phyloP scores from a whole-genome alignment of 1,140 invertebrate species.

The Drosophila ananassae region DNA sequence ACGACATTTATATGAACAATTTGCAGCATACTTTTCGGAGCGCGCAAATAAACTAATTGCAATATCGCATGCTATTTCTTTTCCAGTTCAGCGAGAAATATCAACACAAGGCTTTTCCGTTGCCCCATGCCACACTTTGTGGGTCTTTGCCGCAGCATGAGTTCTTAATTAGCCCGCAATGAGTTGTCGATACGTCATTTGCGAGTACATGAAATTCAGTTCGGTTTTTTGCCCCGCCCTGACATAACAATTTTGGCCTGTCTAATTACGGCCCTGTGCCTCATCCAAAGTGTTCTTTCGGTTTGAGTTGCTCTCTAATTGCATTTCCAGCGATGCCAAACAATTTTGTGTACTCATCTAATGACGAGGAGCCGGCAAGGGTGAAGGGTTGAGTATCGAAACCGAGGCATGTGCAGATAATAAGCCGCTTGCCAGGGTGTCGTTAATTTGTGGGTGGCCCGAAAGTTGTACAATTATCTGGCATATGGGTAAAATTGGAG shows the following conservation, averaged over 20 bases:
- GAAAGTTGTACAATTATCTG: constrained; percentile 61
- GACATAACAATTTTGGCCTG: constrained; percentile 64
- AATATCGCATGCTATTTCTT: constrained; percentile 22
- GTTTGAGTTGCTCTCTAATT: constrained; percentile 62
- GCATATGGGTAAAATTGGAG: constrained; percentile 67
- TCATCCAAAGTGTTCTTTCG: constrained; percentile 23
- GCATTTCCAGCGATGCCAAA: constrained; percentile 61
- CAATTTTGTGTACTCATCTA: constrained; percentile 63
- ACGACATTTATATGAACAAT: background rate
- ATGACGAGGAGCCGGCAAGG: constrained; percentile 21
- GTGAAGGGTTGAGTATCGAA: constrained; percentile 7
- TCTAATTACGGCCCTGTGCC: constrained; percentile 50
- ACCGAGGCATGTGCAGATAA: constrained; percentile 51
- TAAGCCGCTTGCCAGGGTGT: constrained; percentile 60
- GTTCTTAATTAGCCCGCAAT: constrained; percentile 75
- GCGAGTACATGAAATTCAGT: constrained; percentile 47
- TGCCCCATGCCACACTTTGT: constrained; percentile 20
- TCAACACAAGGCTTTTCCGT: constrained; percentile 24
- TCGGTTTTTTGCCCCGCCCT: constrained; percentile 27
- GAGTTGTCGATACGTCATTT: constrained; percentile 64
- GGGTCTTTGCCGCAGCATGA: constrained; percentile 47
- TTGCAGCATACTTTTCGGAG: constrained; percentile 53
- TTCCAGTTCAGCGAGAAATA: constrained; percentile 32
- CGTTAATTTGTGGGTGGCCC: constrained; percentile 64
- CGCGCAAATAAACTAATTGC: constrained; percentile 10